Percentiles rank a stretch among this genome's conserved stretches.
phyloP scores from a whole-genome alignment of 2,113 vertebrate species.

The Stegostoma tigrinum region DNA sequence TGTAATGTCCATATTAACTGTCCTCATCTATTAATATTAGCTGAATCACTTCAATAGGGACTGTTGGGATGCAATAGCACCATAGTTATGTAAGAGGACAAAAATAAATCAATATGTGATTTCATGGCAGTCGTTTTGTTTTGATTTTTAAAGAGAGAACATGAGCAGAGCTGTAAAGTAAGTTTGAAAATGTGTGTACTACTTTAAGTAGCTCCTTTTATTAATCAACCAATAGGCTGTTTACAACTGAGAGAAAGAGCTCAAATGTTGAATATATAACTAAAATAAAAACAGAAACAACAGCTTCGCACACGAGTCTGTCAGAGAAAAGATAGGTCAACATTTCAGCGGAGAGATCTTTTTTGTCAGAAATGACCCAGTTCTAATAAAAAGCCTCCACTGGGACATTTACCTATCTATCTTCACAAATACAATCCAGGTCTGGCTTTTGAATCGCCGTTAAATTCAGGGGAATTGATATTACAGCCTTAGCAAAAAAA shows the following conservation, averaged over 20 bases:
- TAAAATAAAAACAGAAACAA: neutral
- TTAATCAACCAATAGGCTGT: neutral
- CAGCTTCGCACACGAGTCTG: neutral
- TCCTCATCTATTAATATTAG: neutral
- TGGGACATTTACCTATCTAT: neutral
- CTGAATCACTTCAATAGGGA: neutral
- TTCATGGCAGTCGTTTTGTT: neutral
- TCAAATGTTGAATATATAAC: neutral
- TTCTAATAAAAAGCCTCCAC: neutral
- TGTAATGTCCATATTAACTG: neutral
- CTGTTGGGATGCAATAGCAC: neutral
- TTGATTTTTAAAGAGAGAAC: neutral
- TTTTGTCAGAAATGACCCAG: neutral
- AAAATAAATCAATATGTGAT: neutral
- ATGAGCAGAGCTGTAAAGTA: neutral
- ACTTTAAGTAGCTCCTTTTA: neutral
- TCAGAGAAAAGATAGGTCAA: neutral
- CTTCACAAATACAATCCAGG: neutral
- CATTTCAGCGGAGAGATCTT: neutral
- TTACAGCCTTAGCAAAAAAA: neutral
- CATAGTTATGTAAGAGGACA: neutral
- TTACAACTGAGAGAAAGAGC: neutral
- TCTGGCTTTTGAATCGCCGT: neutral
- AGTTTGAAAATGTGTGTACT: too few species aligned
- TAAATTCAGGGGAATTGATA: neutral